Evolutionary conservation across 2,113 vertebrate species (phyloP), one percentile per base, ranked within the genome.

Genomic region (Nothoprocta perdicaria): DNA sequence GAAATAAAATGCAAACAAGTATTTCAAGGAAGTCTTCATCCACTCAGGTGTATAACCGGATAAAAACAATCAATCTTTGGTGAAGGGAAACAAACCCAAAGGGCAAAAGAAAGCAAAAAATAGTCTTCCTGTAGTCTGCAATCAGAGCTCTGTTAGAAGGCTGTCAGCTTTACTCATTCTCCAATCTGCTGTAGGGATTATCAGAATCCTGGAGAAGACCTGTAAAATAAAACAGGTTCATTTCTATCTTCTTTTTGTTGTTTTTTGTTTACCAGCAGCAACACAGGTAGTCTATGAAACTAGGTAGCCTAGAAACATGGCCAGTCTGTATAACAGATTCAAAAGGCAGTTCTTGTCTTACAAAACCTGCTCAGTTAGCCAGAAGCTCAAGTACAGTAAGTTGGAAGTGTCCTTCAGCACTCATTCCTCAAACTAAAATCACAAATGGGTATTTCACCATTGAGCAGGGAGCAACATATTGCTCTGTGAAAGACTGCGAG

Each of bases 171-270:
- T 92, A 99, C 60, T 98, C 98, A 66, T 99, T 99, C 93, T 99
- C 98, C 90, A 98, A 98, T 97, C 98, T 98, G 97, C 98, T 98
- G 96, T 98, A 98, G 1, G 98, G 98, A 89, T 98, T 98, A 97
- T 98, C 98, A 72, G 98, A 97, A 95, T 99, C 98, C 23, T 97
- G 96, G 7, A 99, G 95, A 86, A 99, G 98, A 94, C 98, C 98
- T 99, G 96, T 48, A 97, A 96, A 80, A 94, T 6, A 92, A 80
- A 96, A 89, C 67, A 87, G 38, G 33, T 94, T 16, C 68, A 17
- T 5, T 60, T 80, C 86, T 61, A 89, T 82, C 7, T 92, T 83
- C 68, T 52, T 76, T 88, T 48, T 48, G 19, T 48, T 48, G 19
- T 48, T 48, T 48, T 48, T 21, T 48, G 19, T 21, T 48, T 48